phyloP scores from a whole-genome alignment of 1,140 invertebrate genomes.

The Heliconius nattereri region DNA sequence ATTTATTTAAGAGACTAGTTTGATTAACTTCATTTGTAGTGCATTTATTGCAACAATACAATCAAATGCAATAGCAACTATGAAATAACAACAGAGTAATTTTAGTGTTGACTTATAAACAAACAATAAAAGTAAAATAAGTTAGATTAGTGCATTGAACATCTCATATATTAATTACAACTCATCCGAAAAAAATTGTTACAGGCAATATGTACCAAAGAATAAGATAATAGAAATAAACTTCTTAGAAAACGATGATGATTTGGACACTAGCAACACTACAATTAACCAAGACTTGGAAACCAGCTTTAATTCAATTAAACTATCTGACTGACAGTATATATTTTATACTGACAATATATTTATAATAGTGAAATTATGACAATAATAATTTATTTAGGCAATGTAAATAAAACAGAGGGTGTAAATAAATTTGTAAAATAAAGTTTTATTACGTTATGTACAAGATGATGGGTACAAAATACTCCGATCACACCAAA shows the following conservation, averaged over 20 bases:
- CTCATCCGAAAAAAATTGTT: conserved; percentile 34
- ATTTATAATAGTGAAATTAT: not conserved
- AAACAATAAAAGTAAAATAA: no score
- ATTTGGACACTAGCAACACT: conserved; percentile 2
- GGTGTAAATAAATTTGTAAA: conserved; percentile 72
- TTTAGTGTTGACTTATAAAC: no score
- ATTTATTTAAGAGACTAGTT: no score
- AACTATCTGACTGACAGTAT: not conserved
- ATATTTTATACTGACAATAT: not conserved
- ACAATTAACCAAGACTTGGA: not conserved
- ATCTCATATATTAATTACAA: no score
- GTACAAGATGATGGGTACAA: conserved; percentile 71
- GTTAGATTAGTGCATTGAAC: no score
- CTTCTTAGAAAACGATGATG: conserved; percentile 70
- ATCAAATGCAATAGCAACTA: no score
- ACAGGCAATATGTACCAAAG: conserved; percentile 85
- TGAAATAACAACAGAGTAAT: no score
- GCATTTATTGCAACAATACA: no score
- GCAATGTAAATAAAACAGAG: conserved; percentile 57
- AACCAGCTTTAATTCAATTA: not conserved
- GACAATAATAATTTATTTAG: conserved; percentile 1
- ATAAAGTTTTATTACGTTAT: conserved; percentile 80
- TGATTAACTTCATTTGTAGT: no score
- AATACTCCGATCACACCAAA: conserved; percentile 66
- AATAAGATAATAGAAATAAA: conserved; percentile 85